Conservation (phyloP, 2,797 vertebrate genomes). For the Sciurus carolinensis region DNA sequence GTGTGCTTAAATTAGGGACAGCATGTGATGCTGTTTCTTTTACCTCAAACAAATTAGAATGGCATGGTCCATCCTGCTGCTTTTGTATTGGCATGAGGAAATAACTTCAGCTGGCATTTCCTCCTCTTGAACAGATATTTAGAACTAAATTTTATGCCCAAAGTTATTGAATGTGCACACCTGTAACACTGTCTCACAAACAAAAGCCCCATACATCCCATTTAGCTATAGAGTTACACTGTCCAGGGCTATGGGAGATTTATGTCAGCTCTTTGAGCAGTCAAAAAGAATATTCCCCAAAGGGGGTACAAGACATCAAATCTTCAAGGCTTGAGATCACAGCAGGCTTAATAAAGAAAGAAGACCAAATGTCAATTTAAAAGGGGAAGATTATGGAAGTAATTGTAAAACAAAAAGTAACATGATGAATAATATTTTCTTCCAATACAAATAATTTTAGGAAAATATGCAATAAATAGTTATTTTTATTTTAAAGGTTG, state of each 20-base stretch:
- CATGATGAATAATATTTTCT: slow-evolving; percentile 55
- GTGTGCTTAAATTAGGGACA: slow-evolving; percentile 83
- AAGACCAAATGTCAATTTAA: slow-evolving; percentile 80
- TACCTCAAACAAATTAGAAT: slow-evolving; percentile 63
- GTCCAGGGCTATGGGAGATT: slow-evolving; percentile 42
- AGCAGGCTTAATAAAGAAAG: slow-evolving; percentile 79
- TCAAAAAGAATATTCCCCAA: slow-evolving; percentile 71
- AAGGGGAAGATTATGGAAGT: slow-evolving; percentile 69
- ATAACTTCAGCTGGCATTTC: slow-evolving; percentile 62
- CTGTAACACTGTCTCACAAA: slow-evolving; percentile 35
- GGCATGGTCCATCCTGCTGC: slow-evolving; percentile 73
- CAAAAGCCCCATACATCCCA: slow-evolving; percentile 62
- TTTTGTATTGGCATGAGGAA: slow-evolving; percentile 75
- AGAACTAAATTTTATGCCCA: slow-evolving; percentile 43
- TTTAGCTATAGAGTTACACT: slow-evolving; percentile 65
- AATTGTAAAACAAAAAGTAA: slow-evolving; percentile 72
- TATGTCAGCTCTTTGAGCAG: slow-evolving; percentile 52
- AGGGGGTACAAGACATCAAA: slow-evolving; percentile 55
- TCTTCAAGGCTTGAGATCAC: slow-evolving; percentile 77
- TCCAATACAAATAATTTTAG: slow-evolving; percentile 58
- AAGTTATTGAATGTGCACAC: slow-evolving; percentile 67
- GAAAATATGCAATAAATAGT: neutral
- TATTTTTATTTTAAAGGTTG: neutral
- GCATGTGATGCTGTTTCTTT: slow-evolving; percentile 70
- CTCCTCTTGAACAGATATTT: slow-evolving; percentile 62